Percentiles rank a stretch among this genome's conserved stretches.
Conservation (phyloP, 2,888 invertebrate genomes). For the Folsomia candida region DNA sequence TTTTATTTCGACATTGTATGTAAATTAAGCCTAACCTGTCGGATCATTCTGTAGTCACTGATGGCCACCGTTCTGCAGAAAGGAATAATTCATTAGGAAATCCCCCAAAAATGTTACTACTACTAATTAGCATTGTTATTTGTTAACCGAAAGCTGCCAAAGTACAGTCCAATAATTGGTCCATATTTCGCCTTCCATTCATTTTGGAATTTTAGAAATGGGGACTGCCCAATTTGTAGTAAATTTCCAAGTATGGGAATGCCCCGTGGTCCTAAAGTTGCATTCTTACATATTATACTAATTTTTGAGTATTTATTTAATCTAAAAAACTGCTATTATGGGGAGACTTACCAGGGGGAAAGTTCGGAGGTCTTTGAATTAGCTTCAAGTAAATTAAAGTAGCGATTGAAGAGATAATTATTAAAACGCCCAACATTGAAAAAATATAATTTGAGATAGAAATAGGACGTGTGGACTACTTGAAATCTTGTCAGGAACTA, state of each 20-base stretch:
- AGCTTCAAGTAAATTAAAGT: constrained; percentile 4
- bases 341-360: constrained; percentile 35
- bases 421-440: neutral
- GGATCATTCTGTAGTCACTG: constrained; percentile 39
- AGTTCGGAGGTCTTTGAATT: constrained; percentile 22
- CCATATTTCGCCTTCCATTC: constrained; percentile 40
- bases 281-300: neutral
- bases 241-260: constrained; percentile 42
- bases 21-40: too few species aligned
- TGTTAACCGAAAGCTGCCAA: constrained; percentile 43
- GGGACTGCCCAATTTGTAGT: constrained; percentile 33
- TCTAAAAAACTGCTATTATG: too few species aligned
- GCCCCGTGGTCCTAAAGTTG: constrained; percentile 40
- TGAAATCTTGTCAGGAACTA: neutral
- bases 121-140: neutral
- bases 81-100: too few species aligned
- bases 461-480: neutral
- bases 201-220: constrained; percentile 23
- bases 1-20: too few species aligned
- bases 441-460: neutral
- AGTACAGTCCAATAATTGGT: constrained; percentile 41
- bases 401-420: neutral
- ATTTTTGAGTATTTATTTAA: too few species aligned
- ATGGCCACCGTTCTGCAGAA: constrained; percentile 42
- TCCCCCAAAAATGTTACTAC: neutral